Conservation (phyloP, 2,113 vertebrate species). For the Marmota flaviventris region DNA sequence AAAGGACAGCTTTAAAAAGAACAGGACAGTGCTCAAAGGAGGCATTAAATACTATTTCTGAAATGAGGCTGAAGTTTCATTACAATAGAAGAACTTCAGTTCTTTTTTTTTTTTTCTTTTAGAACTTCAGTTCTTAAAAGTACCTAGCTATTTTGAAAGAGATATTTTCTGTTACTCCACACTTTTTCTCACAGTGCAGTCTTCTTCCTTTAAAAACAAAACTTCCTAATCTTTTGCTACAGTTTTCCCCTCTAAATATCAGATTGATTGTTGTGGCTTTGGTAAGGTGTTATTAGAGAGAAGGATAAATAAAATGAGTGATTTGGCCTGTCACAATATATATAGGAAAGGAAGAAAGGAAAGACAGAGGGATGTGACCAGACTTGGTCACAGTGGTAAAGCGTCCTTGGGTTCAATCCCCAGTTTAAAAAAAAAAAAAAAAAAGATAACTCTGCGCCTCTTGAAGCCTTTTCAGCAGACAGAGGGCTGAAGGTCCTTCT, state of each 20-base stretch:
- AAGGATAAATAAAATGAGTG: slow-evolving; percentile 41
- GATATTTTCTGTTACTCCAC: background rate
- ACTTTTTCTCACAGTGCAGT: slow-evolving; percentile 6
- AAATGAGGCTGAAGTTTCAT: slow-evolving; percentile 41
- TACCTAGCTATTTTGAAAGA: slow-evolving; percentile 23
- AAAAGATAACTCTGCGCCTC: background rate
- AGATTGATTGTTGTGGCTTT: background rate
- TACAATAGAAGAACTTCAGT: background rate
- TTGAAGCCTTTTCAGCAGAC: background rate
- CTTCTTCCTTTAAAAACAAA: slow-evolving; percentile 37
- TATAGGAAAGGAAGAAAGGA: background rate
- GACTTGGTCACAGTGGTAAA: background rate
- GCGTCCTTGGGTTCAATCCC: too few species aligned
- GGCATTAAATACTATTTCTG: background rate
- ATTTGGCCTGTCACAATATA: background rate
- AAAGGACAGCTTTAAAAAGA: slow-evolving; percentile 48
- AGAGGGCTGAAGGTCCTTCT: background rate
- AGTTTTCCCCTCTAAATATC: background rate
- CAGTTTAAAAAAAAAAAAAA: too few species aligned
- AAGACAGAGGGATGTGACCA: background rate
- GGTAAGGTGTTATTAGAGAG: background rate
- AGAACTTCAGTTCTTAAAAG: background rate
- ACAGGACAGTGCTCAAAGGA: background rate
- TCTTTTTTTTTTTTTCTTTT: too few species aligned
- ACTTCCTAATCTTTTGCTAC: background rate